A percentile compares a stretch with the other conserved stretches of the same genome.
These are phyloP conservation scores for Cryptoprocta ferox DNA, from an alignment of 2,797 vertebrate genomes.

Conservation along the genomic window DNA sequence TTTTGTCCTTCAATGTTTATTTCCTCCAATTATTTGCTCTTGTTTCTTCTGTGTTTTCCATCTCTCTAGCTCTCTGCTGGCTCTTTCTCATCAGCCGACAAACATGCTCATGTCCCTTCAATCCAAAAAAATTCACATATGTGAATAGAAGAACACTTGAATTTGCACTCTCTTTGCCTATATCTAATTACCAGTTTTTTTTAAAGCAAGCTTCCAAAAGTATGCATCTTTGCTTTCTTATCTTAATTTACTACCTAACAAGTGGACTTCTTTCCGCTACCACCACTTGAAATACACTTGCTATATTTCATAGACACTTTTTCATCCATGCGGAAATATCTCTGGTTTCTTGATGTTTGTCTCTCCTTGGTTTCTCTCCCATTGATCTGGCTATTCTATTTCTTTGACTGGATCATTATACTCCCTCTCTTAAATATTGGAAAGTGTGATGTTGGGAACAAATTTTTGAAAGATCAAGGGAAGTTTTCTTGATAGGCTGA, in stretches of 20 bases:
- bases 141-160: not conserved
- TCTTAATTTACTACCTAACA: not conserved
- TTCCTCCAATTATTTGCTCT: not conserved
- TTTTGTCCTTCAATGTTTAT: not conserved
- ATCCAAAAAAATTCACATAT: not conserved
- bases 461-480: not conserved
- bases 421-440: not conserved
- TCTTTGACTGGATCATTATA: not conserved
- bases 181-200: not conserved
- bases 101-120: not conserved
- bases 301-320: not conserved
- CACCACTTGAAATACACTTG: not conserved
- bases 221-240: not conserved
- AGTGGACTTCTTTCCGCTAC: not conserved
- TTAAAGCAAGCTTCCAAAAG: not conserved
- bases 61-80: not conserved
- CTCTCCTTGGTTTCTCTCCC: not conserved
- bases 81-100: not conserved
- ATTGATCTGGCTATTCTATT: not conserved
- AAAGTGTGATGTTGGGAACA: not conserved
- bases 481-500: not conserved
- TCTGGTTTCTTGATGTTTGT: not conserved
- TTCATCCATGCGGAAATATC: not conserved
- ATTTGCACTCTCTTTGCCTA: not conserved
- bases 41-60: not conserved